A percentile compares a stretch with the other conserved stretches of the same genome.
Evolutionary conservation across 2,888 invertebrate genomes (phyloP).

Genomic region (Hypena proboscidalis): DNA sequence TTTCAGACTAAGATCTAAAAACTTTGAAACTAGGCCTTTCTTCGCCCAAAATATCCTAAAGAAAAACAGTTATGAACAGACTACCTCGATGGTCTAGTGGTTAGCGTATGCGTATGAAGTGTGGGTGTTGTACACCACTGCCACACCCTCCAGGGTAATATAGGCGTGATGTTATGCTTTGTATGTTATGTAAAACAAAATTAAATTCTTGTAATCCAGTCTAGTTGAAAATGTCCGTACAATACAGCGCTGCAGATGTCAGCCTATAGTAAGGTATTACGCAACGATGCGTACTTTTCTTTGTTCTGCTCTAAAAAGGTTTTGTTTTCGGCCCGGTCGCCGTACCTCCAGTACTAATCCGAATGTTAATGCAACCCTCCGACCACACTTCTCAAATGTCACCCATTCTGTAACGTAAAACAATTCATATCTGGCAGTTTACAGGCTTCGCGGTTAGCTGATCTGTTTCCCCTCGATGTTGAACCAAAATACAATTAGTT

Average conservation of each 20-base stretch:
- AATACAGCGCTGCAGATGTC: constrained; percentile 26
- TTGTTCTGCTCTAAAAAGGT: constrained; percentile 34
- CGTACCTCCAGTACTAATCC: constrained; percentile 30
- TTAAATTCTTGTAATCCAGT: not conserved
- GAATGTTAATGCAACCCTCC: constrained; percentile 34
- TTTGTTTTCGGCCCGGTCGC: constrained; percentile 14
- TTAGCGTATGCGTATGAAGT: too few species aligned
- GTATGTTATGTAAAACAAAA: too few species aligned
- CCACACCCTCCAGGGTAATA: not conserved
- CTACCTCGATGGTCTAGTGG: too few species aligned
- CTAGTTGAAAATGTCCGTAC: constrained; percentile 18
- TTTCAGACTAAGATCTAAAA: too few species aligned
- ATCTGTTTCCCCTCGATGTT: constrained; percentile 18
- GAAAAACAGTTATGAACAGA: too few species aligned
- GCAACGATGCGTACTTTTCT: constrained; percentile 32
- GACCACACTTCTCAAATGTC: constrained; percentile 43
- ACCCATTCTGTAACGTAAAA: constrained; percentile 29
- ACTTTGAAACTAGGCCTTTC: too few species aligned
- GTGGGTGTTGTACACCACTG: too few species aligned
- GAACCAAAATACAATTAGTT: constrained; percentile 19
- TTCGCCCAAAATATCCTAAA: too few species aligned
- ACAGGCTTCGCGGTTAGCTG: constrained; percentile 42
- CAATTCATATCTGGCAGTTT: constrained; percentile 33
- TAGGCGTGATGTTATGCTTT: too few species aligned
- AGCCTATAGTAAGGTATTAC: constrained; percentile 20